Conservation (phyloP, 1,140 invertebrate genomes). For the Drosophila pandora region DNA sequence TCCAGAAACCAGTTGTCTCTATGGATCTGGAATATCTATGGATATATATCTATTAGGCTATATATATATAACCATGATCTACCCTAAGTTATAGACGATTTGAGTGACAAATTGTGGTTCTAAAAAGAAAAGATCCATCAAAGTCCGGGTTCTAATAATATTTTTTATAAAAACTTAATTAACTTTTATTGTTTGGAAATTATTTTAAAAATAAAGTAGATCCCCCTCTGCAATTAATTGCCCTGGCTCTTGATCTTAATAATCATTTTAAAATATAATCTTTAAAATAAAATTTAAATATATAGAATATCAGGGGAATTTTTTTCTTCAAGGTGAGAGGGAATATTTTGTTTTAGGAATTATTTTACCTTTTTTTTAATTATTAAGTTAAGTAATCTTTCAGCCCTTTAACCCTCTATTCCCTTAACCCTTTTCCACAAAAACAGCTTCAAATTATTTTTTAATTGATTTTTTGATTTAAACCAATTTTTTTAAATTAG, state of each 20-base stretch:
- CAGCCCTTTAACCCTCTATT: background rate
- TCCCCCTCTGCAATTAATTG: constrained; percentile 22
- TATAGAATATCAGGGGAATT: background rate
- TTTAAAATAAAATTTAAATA: background rate
- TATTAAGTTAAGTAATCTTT: background rate
- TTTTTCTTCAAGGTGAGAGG: background rate
- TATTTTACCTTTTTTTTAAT: background rate
- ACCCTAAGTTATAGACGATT: constrained; percentile 9
- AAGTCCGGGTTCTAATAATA: background rate
- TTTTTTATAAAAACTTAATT: too few species aligned
- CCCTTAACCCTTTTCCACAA: background rate
- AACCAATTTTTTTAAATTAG: too few species aligned
- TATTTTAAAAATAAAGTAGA: background rate
- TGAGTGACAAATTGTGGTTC: too few species aligned
- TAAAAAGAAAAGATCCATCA: constrained; percentile 2
- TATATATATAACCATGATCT: constrained; percentile 24
- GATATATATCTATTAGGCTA: background rate
- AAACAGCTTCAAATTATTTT: too few species aligned
- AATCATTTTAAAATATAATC: constrained; percentile 2
- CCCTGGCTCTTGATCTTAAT: constrained; percentile 23
- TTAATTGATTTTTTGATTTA: too few species aligned
- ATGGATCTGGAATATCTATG: constrained; percentile 1
- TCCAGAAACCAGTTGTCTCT: background rate
- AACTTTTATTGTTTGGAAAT: too few species aligned
- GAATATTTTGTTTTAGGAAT: background rate